Evolutionary conservation across 2,888 invertebrate genomes (phyloP), one percentile per base, ranked within the genome.

Genomic region (Yponomeuta sedellus): DNA sequence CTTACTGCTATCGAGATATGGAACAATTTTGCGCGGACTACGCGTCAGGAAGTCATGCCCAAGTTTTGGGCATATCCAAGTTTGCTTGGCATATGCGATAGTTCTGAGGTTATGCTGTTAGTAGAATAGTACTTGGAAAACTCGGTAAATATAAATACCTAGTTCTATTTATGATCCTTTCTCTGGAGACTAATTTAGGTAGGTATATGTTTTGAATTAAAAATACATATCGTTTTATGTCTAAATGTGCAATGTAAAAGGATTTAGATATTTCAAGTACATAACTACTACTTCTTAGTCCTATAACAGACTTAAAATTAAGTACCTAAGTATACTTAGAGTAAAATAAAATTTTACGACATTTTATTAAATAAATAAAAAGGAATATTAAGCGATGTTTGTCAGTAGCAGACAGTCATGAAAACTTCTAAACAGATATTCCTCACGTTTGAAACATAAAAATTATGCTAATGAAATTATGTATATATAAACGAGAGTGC

Each of bases 141-240:
- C 34, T 34, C 8, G 8, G 34, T 34, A 34, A 1, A 1, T 34
- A 34, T n/a, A n/a, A n/a, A n/a, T n/a, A n/a, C n/a, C 34, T 34
- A 34, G 34, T 34, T 34, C 5, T 34, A 34, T 34, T 34, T 34
- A 34, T 6, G 34, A 34, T 34, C 34, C 3, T 34, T 34, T 34
- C 34, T 34, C 8, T 34, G 34, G 34, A 34, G 34, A 34, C 34
- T 34, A 52, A 52, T 16, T 16, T 16, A 16, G 12, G 25, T 34
- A 61, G 44, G 61, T 63, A n/a, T n/a, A n/a, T n/a, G n/a, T 65
- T 20, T 61, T 19, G 19, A 44, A 28, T 25, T 63, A 64, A 20
- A 39, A 62, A 66, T 52, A 52, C 44, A 52, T 52, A 52, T 52
- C 44, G 44, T 52, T 52, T 52, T 52, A 52, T 16, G 44, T 52